Conservation (phyloP, 92 coral and sea anemone species). For the Scolanthus callimorphus region DNA sequence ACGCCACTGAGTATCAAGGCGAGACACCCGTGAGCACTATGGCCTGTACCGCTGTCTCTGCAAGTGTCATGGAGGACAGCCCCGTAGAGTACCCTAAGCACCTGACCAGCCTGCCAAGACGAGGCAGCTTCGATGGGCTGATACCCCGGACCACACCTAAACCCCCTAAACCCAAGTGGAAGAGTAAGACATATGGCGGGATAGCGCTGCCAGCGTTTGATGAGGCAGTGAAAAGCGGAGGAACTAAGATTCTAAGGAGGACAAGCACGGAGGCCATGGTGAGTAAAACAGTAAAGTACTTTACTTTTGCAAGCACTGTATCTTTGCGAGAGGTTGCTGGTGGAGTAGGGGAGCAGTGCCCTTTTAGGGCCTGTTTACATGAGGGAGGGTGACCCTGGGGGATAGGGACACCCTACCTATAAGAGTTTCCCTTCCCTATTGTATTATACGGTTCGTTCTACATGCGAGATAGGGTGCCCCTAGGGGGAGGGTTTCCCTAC, state of each 20-base stretch:
- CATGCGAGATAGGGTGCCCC: too few relatives aligned
- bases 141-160: slow-evolving; percentile 61
- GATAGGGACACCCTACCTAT: too few relatives aligned
- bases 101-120: slow-evolving; percentile 23
- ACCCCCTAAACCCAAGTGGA: slow-evolving; percentile 62
- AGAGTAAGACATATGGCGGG: slow-evolving; percentile 77
- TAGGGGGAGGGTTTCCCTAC: too few relatives aligned
- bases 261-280: slow-evolving; percentile 46
- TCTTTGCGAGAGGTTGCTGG: too few relatives aligned
- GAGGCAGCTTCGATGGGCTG: slow-evolving; percentile 41
- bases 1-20: background rate
- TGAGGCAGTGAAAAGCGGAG: slow-evolving; percentile 58
- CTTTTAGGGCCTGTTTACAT: too few relatives aligned
- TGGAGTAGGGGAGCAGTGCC: too few relatives aligned
- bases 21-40: slow-evolving; percentile 1
- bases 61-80: slow-evolving; percentile 24
- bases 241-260: slow-evolving; percentile 50
- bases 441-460: too few relatives aligned
- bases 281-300: too few relatives aligned
- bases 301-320: too few relatives aligned
- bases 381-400: too few relatives aligned
- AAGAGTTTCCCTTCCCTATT: too few relatives aligned
- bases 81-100: slow-evolving; percentile 33
- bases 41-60: background rate
- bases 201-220: slow-evolving; percentile 91